These are phyloP conservation scores for Peromyscus polionotus DNA, from an alignment of 2,113 vertebrate genomes.

Conservation along the genomic window DNA sequence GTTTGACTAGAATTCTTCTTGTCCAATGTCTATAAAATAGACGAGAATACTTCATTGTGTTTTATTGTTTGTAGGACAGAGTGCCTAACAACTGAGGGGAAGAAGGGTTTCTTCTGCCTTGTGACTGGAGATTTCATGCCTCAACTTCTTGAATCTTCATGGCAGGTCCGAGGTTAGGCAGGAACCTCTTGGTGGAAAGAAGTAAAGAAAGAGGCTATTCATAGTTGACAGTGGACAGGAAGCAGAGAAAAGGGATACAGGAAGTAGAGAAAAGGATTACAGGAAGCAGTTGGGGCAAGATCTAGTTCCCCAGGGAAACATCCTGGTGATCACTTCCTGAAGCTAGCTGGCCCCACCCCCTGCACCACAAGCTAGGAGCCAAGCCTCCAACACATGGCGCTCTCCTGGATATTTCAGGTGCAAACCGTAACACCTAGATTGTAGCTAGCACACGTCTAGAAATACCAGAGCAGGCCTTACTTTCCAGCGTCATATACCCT, in stretches of 20 bases:
- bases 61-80: background rate
- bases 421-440: background rate
- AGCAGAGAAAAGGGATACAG: background rate
- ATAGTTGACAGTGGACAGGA: background rate
- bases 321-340: background rate
- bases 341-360: background rate
- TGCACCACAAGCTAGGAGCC: background rate
- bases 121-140: background rate
- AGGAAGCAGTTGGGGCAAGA: background rate
- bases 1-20: background rate
- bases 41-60: accelerated
- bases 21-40: background rate
- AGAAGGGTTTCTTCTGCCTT: background rate
- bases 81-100: background rate
- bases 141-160: background rate
- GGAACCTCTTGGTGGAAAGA: background rate
- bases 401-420: background rate
- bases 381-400: background rate
- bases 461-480: background rate
- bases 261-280: background rate
- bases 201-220: background rate
- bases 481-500: background rate
- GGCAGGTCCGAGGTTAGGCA: background rate
- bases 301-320: background rate
- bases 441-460: background rate